Percentiles rank a stretch among this genome's conserved stretches.
These are phyloP conservation scores for Microtus richardsoni DNA, from an alignment of 2,113 vertebrate species.

Conservation along the genomic window DNA sequence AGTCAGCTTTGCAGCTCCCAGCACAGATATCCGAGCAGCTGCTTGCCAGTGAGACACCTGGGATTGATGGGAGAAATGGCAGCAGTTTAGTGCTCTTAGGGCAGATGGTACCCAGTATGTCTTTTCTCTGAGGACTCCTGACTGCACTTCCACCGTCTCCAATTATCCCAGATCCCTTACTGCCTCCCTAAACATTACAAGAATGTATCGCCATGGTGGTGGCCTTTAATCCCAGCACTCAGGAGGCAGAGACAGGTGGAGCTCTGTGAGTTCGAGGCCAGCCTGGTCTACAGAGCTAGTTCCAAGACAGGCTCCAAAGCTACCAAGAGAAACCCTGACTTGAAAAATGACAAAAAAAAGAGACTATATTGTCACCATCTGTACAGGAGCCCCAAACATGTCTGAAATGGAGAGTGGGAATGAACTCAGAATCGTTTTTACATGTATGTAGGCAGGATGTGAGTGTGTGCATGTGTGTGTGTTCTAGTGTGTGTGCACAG, in stretches of 20 bases:
- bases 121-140: background rate
- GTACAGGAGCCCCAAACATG: too few relatives aligned
- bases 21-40: background rate
- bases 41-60: fast-evolving
- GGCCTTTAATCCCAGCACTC: too few relatives aligned
- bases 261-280: too few relatives aligned
- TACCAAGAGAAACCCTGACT: too few relatives aligned
- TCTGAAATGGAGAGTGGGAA: background rate
- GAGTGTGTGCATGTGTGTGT: background rate
- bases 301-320: too few relatives aligned
- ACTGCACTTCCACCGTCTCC: background rate
- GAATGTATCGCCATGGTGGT: background rate
- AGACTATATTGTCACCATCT: background rate
- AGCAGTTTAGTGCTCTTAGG: background rate
- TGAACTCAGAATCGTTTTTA: background rate
- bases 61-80: background rate
- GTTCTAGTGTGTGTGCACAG: background rate
- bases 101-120: background rate
- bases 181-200: background rate
- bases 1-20: background rate
- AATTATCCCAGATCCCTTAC: background rate
- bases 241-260: too few relatives aligned
- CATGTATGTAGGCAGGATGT: background rate
- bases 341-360: too few relatives aligned
- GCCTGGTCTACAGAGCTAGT: too few relatives aligned